Base-by-base conservation (phyloP, 2,888 invertebrate genomes). In the Pomacea canaliculata region DNA sequence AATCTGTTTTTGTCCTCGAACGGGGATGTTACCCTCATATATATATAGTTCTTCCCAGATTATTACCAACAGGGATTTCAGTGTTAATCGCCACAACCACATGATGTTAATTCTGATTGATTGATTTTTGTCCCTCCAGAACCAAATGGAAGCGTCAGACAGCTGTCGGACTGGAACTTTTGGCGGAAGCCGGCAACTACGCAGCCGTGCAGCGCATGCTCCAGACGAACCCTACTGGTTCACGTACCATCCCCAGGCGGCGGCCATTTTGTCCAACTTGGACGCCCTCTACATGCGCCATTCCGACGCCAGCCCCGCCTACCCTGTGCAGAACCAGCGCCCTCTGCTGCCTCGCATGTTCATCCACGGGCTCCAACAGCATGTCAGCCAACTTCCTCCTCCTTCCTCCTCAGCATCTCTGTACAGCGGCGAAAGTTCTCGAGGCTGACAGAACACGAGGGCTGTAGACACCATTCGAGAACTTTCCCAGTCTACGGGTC, bases 121-220 rank as follows among this genome's bases (percentile, higher is more conserved):
- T 37, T 37, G 37, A 56, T 56, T 56, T 56, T 16, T 56, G 51
- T 56, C 16, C 51, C 51, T 51, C 60, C 94, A 97, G 97, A 91
- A 99, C 99, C 91, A 99, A 99, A 93, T 99, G 99, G 99, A 99
- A 99, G 92, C 94, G 99, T 2, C 99, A 99, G 91, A 98, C 99
- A 23, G 97, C 99, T 0, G 99, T 99, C 5, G 98, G 99, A 0
- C 92, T 98, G 84, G 99, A 99, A 91, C 94, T 99, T 65, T 92
- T 99, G 76, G 97, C 98, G 4, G 99, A 99, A 91, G 97, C 98
- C 0, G 97, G 97, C 13, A 99, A 98, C 92, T 97, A 97, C 92
- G 98, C 98, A 1, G 99, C 99, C n/a, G 96, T 99, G 89, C 98
- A 98, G 92, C 94, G 98, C 80, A 93, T 99, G 81, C 88, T 93